Conservation (phyloP, 2,797 vertebrate species). For the Adelosebastes latens region DNA sequence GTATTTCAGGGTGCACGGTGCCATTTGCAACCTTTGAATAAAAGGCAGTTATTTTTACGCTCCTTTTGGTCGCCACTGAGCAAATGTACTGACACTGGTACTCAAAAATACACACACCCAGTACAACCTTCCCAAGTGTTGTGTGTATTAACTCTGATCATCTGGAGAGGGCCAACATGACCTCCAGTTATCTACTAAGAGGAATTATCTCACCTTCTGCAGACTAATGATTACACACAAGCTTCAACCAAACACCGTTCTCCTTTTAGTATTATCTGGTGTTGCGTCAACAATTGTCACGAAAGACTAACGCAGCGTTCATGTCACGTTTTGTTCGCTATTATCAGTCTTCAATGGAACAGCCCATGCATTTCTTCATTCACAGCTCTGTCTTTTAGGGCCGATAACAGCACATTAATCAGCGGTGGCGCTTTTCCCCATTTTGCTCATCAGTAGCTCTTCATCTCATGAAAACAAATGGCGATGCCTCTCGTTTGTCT, state of each 20-base stretch:
- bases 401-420: not conserved
- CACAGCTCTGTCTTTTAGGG: not conserved
- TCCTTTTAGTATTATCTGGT: not conserved
- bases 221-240: conserved; percentile 15
- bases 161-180: not conserved
- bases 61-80: not conserved
- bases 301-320: not conserved
- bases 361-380: not conserved
- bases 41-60: not conserved
- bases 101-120: not conserved
- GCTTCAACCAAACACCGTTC: not conserved
- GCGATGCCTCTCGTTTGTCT: not conserved
- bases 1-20: not conserved
- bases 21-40: not conserved
- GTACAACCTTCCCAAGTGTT: not conserved
- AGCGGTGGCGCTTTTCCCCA: not conserved
- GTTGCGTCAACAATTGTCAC: not conserved
- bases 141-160: not conserved
- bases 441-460: not conserved
- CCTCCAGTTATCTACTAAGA: not conserved
- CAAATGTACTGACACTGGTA: not conserved
- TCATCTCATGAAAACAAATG: not conserved
- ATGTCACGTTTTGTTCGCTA: not conserved
- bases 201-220: not conserved
- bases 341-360: not conserved